Evolutionary conservation across 2,797 vertebrate genomes (phyloP).

Genomic region (Psittacula echo): DNA sequence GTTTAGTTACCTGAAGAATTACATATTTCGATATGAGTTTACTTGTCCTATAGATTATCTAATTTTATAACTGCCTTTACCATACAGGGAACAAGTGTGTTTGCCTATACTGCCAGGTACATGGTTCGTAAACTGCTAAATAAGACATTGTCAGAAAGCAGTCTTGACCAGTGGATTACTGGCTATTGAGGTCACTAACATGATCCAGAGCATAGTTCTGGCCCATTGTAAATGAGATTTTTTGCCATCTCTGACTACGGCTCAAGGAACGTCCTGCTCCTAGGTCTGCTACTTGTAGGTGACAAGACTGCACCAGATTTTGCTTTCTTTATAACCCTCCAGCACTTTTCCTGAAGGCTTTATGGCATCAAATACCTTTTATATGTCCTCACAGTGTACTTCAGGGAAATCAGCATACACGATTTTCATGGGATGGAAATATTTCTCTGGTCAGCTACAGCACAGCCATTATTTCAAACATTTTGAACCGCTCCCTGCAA

Average conservation of each 20-base stretch:
- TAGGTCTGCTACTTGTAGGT: background rate
- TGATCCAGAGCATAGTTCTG: background rate
- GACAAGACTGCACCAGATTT: background rate
- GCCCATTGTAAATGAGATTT: background rate
- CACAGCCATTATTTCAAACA: background rate
- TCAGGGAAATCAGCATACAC: background rate
- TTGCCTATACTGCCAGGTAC: background rate
- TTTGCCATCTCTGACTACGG: background rate
- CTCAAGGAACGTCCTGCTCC: background rate
- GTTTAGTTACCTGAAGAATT: background rate
- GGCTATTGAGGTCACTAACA: background rate
- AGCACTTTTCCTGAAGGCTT: background rate
- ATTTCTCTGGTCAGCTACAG: background rate
- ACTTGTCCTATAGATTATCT: background rate
- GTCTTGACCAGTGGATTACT: background rate
- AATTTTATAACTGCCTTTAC: background rate
- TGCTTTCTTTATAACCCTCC: background rate
- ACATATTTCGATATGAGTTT: background rate
- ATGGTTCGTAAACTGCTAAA: background rate
- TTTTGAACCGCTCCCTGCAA: background rate
- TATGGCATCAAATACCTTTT: background rate
- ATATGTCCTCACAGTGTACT: background rate
- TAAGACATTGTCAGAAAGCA: background rate
- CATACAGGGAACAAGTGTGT: background rate
- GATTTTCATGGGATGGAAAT: background rate